A percentile compares a stretch with the other conserved stretches of the same genome.
Conservation (phyloP, 2,888 invertebrate genomes). For the Tethea ocularis region DNA sequence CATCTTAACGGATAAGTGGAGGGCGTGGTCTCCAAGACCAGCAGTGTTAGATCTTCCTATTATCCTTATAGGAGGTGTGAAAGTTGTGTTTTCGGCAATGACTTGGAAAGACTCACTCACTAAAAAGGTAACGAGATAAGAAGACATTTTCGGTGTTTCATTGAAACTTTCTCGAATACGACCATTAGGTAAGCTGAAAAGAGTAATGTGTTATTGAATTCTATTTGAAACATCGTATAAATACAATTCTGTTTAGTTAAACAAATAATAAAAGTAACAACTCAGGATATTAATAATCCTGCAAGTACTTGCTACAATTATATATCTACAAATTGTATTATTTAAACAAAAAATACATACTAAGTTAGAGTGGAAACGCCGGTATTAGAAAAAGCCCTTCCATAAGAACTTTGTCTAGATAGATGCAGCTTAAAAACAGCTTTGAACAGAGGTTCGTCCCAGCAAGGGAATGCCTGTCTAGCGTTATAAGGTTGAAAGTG, state of each 20-base stretch:
- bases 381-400: slow-evolving; percentile 85
- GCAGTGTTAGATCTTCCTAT: slow-evolving; percentile 72
- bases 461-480: slow-evolving; percentile 93
- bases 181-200: slow-evolving; percentile 44
- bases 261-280: too few relatives aligned
- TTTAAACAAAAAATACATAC: slow-evolving; percentile 42
- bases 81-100: slow-evolving; percentile 60
- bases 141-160: slow-evolving; percentile 88
- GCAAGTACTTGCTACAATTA: too few relatives aligned
- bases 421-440: slow-evolving; percentile 89
- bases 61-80: slow-evolving; percentile 66
- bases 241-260: too few relatives aligned
- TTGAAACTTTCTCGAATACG: slow-evolving; percentile 67
- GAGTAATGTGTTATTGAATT: neutral
- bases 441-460: slow-evolving; percentile 93
- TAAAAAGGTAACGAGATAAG: slow-evolving; percentile 93
- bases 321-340: too few relatives aligned
- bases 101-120: slow-evolving; percentile 81
- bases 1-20: slow-evolving; percentile 65
- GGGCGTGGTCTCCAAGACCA: slow-evolving; percentile 58
- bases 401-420: slow-evolving; percentile 77
- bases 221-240: too few relatives aligned
- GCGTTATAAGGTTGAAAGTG: slow-evolving; percentile 92
- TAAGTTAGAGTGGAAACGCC: slow-evolving; percentile 48
- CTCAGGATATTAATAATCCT: too few relatives aligned